Base-by-base conservation (phyloP, 2,113 vertebrate genomes). In the Lagopus muta region DNA sequence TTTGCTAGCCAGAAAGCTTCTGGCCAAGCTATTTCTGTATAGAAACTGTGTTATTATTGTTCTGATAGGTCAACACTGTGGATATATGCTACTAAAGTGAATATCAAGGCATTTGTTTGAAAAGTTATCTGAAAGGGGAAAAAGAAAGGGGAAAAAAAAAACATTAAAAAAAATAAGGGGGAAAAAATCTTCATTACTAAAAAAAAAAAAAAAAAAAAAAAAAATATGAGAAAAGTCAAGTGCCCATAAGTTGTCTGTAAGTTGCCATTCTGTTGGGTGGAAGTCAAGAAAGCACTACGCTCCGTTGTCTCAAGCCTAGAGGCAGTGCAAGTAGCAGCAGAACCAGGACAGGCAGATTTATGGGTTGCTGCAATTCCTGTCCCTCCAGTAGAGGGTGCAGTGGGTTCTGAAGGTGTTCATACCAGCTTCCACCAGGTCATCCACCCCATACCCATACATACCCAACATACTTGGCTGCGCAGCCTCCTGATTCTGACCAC, bases 1-100 rank as follows among this genome's bases (percentile, higher is more conserved):
- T 84, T 87, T 85, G 19, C 45, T 76, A 76, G 71, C 45, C 78
- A 95, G 84, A 92, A 94, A 70, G 58, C 76, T 83, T 70, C 84
- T 73, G 57, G 45, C 43, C 66, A 64, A 82, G n/a, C 25, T 93
- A 40, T 69, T 95, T 80, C 84, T 0, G 0, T 65, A 71, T 24
- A 91, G 62, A 91, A 91, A 54, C 34, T 27, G 12, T 11, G 34
- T 58, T 88, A 42, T 64, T 76, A 19, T 38, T 67, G 19, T 25
- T 52, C 67, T 5, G 6, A 84, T 67, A 81, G 64, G 36, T 64
- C 70, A 87, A 62, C 48, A 45, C 13, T 16, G 12, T 32, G 38
- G 55, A n/a, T 77, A 38, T 54, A 25, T n/a, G 67, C 38, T 77
- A 62, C 40, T 66, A 67, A 89, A 83, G 80, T 88, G 45, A 38